phyloP scores from a whole-genome alignment of 2,888 invertebrate species.

The Dorcus parallelipipedus region DNA sequence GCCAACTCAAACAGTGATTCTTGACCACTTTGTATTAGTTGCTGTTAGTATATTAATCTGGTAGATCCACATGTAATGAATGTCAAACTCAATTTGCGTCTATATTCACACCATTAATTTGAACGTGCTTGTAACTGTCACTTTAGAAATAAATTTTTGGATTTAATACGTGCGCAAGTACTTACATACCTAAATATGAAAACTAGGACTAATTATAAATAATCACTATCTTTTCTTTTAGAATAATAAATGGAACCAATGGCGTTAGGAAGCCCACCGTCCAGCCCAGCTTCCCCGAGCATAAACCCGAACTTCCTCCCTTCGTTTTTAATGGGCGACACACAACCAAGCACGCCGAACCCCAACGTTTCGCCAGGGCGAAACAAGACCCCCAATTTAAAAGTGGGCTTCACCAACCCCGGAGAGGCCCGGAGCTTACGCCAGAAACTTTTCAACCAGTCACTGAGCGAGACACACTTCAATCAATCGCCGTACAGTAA shows the following conservation, averaged over 20 bases:
- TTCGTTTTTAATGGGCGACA: constrained; percentile 73
- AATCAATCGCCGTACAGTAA: constrained; percentile 40
- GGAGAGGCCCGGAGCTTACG: constrained; percentile 35
- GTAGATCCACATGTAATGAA: too few relatives aligned
- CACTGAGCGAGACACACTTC: constrained; percentile 40
- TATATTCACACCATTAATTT: constrained; percentile 8
- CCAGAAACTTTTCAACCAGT: constrained; percentile 42
- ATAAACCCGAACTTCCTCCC: constrained; percentile 70
- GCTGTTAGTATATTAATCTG: too few relatives aligned
- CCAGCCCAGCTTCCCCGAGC: constrained; percentile 65
- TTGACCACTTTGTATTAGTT: too few relatives aligned
- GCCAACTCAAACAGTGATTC: too few relatives aligned
- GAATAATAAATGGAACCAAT: constrained; percentile 71
- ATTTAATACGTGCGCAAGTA: not conserved
- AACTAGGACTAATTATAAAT: not conserved
- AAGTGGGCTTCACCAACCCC: constrained; percentile 22
- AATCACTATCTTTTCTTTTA: not conserved
- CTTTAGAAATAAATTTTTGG: not conserved
- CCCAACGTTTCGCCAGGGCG: constrained; percentile 40
- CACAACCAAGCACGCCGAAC: constrained; percentile 53
- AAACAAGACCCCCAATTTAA: constrained; percentile 30
- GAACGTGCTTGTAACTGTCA: constrained; percentile 12
- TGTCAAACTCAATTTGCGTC: not conserved
- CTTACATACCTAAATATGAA: not conserved
- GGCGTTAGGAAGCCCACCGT: constrained; percentile 75